phyloP scores from a whole-genome alignment of 2,888 invertebrate genomes.

The Dinocampus coccinellae region DNA sequence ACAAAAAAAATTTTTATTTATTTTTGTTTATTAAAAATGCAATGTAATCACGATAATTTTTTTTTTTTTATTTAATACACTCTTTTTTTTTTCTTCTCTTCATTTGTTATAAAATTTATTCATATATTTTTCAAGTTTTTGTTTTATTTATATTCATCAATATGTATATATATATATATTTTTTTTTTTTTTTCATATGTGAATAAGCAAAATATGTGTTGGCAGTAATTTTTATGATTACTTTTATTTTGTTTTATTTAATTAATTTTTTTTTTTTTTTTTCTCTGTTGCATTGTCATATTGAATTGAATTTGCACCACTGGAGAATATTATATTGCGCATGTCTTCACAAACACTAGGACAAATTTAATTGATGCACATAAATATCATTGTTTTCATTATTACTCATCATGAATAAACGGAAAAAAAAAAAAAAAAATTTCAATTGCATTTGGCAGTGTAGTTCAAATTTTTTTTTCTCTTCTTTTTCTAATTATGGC shows the following conservation, averaged over 20 bases:
- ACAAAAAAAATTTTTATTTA: background rate
- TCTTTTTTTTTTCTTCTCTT: background rate
- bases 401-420: background rate
- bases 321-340: background rate
- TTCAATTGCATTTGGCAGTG: constrained; percentile 3
- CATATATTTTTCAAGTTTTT: background rate
- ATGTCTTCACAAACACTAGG: constrained; percentile 22
- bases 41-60: background rate
- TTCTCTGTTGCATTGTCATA: constrained; percentile 10
- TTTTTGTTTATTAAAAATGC: background rate
- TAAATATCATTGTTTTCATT: background rate
- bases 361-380: constrained; percentile 18
- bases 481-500: background rate
- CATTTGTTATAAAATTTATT: background rate
- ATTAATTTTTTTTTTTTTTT: background rate
- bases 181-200: too few relatives aligned
- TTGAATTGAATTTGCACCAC: background rate
- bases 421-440: background rate
- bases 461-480: background rate
- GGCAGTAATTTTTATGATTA: too few relatives aligned
- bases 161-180: background rate
- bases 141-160: background rate
- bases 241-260: background rate
- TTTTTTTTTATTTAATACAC: too few relatives aligned
- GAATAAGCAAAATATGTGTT: too few relatives aligned